phyloP scores from a whole-genome alignment of 2,888 invertebrate genomes.

The Ophion ellenae region DNA sequence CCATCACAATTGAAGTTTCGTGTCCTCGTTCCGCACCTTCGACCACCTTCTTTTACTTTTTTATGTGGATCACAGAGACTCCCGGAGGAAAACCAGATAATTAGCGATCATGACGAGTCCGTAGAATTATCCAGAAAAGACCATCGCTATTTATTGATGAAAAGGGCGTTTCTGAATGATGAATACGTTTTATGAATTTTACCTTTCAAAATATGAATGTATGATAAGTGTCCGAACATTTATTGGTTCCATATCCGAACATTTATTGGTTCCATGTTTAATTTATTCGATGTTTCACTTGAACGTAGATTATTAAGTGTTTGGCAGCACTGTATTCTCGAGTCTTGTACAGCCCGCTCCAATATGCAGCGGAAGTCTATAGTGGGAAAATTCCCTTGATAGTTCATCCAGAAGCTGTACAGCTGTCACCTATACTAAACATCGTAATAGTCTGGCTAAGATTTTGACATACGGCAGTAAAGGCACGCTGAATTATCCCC shows the following conservation, averaged over 20 bases:
- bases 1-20: slow-evolving; percentile 26
- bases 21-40: slow-evolving; percentile 16
- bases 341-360: background rate
- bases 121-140: background rate
- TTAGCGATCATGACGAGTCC: slow-evolving; percentile 8
- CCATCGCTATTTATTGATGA: background rate
- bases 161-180: background rate
- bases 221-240: too few species aligned
- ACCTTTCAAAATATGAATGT: background rate
- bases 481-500: background rate
- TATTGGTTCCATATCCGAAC: background rate
- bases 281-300: background rate
- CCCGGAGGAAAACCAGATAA: slow-evolving; percentile 3
- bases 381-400: background rate
- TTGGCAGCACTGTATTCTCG: background rate
- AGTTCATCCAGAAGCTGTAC: background rate
- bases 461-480: background rate
- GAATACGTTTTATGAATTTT: background rate
- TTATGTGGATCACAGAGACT: background rate
- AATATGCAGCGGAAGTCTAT: background rate
- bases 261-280: background rate
- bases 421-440: background rate
- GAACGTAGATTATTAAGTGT: background rate
- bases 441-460: background rate
- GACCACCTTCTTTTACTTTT: background rate